Evolutionary conservation across 2,797 vertebrate species (phyloP), one percentile per base, ranked within the genome.

Genomic region (Lacerta bilineata): DNA sequence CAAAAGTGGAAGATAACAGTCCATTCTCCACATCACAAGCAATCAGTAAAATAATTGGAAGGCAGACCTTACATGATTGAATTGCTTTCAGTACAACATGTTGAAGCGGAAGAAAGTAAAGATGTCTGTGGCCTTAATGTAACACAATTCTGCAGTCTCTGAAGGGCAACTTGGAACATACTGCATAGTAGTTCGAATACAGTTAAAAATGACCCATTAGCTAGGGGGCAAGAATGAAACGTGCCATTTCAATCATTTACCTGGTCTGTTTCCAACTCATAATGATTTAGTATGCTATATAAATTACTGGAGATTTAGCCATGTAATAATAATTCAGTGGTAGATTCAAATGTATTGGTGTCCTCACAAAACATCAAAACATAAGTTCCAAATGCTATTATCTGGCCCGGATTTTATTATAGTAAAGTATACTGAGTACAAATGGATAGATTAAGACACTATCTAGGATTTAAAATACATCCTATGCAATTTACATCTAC

Each of bases 241-340:
- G 76, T 41, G 66, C 61, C 50, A 55, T 61, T 87, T 83, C 82
- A 80, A 33, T 75, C 13, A 92, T 90, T 89, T 87, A 83, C 59
- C 81, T 91, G 46, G 80, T 75, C 88, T 84, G 83, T 86, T 89
- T 89, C 86, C 80, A 89, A 46, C 66, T 83, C 71, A 89, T 81
- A 66, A 55, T 84, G 64, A 39, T 2, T 0, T 88, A 89, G 92
- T 87, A 88, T 88, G 74, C 64, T 89, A 84, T 86, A 88, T 91
- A 91, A 93, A 94, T 91, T 92, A 90, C 91, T 91, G 86, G 90
- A 90, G 87, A 61, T 87, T 91, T 80, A 86, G 80, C 36, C 88
- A 91, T 87, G 61, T 91, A 84, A 90, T 85, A 89, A 89, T 93
- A 91, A 95, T 93, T 94, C 74, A 88, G 72, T 91, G 91, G 81